Percentiles rank a stretch among this genome's conserved stretches.
Evolutionary conservation across 2,797 vertebrate genomes (phyloP).

Genomic region (Semotilus atromaculatus): DNA sequence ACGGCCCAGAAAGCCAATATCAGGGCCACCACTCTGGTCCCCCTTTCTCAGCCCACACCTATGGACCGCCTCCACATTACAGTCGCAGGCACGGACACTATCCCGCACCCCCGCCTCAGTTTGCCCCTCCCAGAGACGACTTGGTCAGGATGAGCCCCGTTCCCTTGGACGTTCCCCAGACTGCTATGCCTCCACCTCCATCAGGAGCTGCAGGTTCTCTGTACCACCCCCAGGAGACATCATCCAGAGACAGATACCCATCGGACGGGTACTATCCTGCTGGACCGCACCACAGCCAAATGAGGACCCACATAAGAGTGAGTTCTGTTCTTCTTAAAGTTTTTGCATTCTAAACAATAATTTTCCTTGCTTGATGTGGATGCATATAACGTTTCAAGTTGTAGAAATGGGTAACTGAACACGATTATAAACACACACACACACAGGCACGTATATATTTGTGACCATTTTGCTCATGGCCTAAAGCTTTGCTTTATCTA

Average conservation of each 20-base stretch:
- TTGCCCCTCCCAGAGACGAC: conserved; percentile 85
- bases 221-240: conserved; percentile 83
- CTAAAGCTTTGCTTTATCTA: too few relatives aligned
- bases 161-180: conserved; percentile 85
- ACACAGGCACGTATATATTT: too few relatives aligned
- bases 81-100: conserved; percentile 82
- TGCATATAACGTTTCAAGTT: not conserved
- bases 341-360: not conserved
- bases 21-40: conserved; percentile 80
- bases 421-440: not conserved
- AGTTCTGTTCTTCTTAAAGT: conserved; percentile 49
- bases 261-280: conserved; percentile 88
- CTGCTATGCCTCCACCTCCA: conserved; percentile 61
- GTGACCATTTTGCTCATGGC: too few relatives aligned
- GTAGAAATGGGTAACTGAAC: not conserved
- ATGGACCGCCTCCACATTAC: conserved; percentile 85
- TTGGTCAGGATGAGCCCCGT: conserved; percentile 90
- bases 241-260: conserved; percentile 87
- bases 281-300: conserved; percentile 83
- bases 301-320: conserved; percentile 89
- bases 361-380: not conserved
- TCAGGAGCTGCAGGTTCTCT: conserved; percentile 81
- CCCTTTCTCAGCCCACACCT: conserved; percentile 83
- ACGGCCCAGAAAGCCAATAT: conserved; percentile 88
- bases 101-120: conserved; percentile 82